A percentile compares a stretch with the other conserved stretches of the same genome.
Evolutionary conservation across 2,888 invertebrate species (phyloP).

Genomic region (Trichogramma dendrolimi): DNA sequence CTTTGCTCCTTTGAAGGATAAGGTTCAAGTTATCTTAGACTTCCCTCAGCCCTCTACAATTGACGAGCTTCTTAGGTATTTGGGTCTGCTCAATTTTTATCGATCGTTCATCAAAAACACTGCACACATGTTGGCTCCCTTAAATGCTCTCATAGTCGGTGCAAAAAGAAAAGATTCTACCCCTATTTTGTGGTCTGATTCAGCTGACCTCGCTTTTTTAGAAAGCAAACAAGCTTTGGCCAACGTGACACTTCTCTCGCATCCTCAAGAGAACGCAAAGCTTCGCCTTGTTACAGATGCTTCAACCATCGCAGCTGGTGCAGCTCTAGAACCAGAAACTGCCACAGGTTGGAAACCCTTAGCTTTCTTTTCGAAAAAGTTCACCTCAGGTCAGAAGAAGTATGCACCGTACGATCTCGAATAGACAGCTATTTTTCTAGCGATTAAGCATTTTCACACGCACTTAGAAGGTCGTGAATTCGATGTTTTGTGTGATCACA

Average conservation of each 20-base stretch:
- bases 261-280: constrained; percentile 8
- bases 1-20: neutral
- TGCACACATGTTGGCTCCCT: constrained; percentile 17
- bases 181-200: constrained; percentile 14
- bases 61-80: constrained; percentile 7
- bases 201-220: constrained; percentile 20
- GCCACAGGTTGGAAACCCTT: constrained; percentile 15
- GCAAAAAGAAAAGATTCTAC: constrained; percentile 26
- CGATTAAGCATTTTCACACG: constrained; percentile 15
- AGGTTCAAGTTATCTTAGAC: constrained; percentile 6
- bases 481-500: constrained; percentile 22
- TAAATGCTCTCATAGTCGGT: constrained; percentile 17
- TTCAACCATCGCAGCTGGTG: constrained; percentile 19
- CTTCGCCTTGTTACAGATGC: constrained; percentile 13
- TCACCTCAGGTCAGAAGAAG: neutral
- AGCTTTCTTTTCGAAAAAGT: constrained; percentile 17
- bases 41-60: constrained; percentile 14
- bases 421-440: constrained; percentile 8
- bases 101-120: constrained; percentile 17
- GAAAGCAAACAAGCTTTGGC: constrained; percentile 13
- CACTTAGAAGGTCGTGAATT: constrained; percentile 19
- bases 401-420: constrained; percentile 20
- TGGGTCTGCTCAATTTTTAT: constrained; percentile 26
- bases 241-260: constrained; percentile 12
- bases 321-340: constrained; percentile 16